Percentiles rank a stretch among this genome's conserved stretches.
Evolutionary conservation across 2,888 invertebrate species (phyloP).

Genomic region (Oegoconia quadripuncta): DNA sequence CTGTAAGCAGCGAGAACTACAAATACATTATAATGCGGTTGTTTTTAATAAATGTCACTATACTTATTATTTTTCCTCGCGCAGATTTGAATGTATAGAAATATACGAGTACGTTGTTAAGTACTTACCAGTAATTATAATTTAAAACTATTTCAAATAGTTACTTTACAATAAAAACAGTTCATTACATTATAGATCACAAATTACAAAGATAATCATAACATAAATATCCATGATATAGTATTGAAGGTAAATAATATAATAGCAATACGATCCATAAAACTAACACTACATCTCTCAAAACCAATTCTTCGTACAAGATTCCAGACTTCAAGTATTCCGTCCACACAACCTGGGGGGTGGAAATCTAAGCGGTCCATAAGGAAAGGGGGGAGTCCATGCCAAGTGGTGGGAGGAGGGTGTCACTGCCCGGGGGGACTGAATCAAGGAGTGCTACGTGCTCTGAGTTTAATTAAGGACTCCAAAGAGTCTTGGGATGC

Average conservation of each 20-base stretch:
- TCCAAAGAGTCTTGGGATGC: constrained; percentile 61
- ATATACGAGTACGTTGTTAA: too few relatives aligned
- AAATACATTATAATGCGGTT: too few relatives aligned
- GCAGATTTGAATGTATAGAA: too few relatives aligned
- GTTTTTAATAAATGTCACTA: too few relatives aligned
- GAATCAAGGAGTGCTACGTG: constrained; percentile 78
- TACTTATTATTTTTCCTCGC: too few relatives aligned
- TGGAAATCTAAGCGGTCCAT: constrained; percentile 78
- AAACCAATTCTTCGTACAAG: constrained; percentile 74
- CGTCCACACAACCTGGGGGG: constrained; percentile 70
- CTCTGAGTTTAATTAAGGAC: constrained; percentile 76
- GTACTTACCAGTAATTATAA: too few relatives aligned
- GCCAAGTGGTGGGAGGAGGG: constrained; percentile 34
- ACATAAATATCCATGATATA: too few relatives aligned
- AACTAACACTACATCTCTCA: constrained; percentile 66
- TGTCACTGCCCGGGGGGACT: constrained; percentile 58
- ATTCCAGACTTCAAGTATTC: constrained; percentile 75
- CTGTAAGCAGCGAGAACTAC: too few relatives aligned
- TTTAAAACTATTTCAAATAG: too few relatives aligned
- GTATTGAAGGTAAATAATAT: constrained; percentile 1
- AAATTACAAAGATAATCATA: too few relatives aligned
- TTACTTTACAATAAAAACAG: too few relatives aligned
- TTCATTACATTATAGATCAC: too few relatives aligned
- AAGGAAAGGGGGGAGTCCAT: constrained; percentile 54
- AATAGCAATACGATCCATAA: constrained; percentile 32